Base-by-base conservation (phyloP, 1,140 invertebrate genomes). In the Hyposmocoma kahamanoa region DNA sequence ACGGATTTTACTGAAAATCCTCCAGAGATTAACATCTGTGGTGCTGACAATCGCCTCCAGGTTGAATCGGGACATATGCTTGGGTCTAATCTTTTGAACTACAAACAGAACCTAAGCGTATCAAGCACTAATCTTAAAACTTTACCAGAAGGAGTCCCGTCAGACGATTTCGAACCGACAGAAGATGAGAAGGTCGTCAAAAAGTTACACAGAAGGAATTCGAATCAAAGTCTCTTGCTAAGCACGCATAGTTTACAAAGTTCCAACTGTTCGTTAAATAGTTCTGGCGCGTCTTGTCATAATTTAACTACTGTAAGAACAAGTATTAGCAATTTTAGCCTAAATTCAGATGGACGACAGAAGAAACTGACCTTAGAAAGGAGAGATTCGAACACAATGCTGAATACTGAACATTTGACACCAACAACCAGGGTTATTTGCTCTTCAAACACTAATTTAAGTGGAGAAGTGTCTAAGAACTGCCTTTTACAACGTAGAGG, bases 171-270 rank as follows among this genome's bases (percentile, higher is more conserved):
- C 57, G 86, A 86, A 60, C 72, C 70, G 0, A 80, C 64, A 43
- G 82, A 82, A 59, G 84, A 84, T 21, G 83, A 85, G 28, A 81
- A 79, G 43, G 47, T 84, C 10, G 73, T 66, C 18, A 87, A 80
- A 49, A 86, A 83, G 49, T 62, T 81, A 28, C 92, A 96, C 67
- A 88, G 94, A 44, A 88, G 94, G 17, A 95, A 95, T 44, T 97
- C 95, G 1, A 97, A 95, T 76, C 95, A 95, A 42, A 96, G 94
- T 56, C 86, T 97, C 5, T 97, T 95, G 32, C 90, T 96, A 0
- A 89, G 89, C 38, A 80, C 79, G 5, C 81, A 84, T 28, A 84
- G 81, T 41, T 50, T 87, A 39, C 85, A 86, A 54, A 71, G 83
- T 18, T 87, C 85, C 1, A 86, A 86, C 46, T 79, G 84, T 58